phyloP scores from a whole-genome alignment of 2,888 invertebrate genomes.

The Muschampia plurimacula region DNA sequence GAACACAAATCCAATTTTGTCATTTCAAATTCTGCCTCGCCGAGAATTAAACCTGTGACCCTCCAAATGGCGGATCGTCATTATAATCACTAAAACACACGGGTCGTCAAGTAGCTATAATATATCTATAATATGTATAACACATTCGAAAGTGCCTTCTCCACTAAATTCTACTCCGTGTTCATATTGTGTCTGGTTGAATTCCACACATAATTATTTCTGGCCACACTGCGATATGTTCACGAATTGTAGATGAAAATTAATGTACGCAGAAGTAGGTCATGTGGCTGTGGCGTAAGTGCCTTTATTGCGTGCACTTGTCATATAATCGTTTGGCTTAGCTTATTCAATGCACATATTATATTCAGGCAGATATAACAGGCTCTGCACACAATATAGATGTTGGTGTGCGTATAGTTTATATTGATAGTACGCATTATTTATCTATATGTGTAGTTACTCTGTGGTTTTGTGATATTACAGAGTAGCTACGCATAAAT shows the following conservation, averaged over 20 bases:
- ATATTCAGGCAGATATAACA: conserved; percentile 3
- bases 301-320: conserved; percentile 36
- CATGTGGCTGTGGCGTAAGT: conserved; percentile 46
- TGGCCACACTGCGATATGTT: conserved; percentile 70
- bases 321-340: conserved; percentile 20
- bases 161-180: conserved; percentile 26
- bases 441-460: too few relatives aligned
- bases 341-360: conserved; percentile 25
- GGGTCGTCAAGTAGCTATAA: too few relatives aligned
- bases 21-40: too few relatives aligned
- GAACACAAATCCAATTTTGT: too few relatives aligned
- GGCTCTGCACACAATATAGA: background rate
- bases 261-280: conserved; percentile 63
- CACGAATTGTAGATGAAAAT: conserved; percentile 69
- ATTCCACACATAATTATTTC: conserved; percentile 82
- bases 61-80: too few relatives aligned
- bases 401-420: background rate
- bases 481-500: too few relatives aligned
- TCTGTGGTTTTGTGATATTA: too few relatives aligned
- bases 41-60: too few relatives aligned
- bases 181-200: conserved; percentile 67
- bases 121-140: too few relatives aligned
- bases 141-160: background rate
- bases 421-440: background rate
- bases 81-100: too few relatives aligned